Percentiles rank a stretch among this genome's conserved stretches.
Conservation (phyloP, 2,797 vertebrate genomes). For the Lemur catta region DNA sequence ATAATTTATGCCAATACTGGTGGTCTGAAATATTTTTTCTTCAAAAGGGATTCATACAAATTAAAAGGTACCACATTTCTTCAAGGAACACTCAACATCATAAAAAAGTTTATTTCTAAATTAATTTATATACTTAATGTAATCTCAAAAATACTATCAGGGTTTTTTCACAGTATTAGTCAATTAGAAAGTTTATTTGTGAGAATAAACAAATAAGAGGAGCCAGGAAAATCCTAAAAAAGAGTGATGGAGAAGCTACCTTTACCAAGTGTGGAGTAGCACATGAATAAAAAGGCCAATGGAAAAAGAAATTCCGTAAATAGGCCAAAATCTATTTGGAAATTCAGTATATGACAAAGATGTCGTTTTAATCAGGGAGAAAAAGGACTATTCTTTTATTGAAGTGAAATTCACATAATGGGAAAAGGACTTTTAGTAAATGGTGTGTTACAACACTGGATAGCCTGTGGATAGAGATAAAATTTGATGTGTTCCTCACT, state of each 20-base stretch:
- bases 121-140: slow-evolving; percentile 39
- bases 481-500: slow-evolving; percentile 26
- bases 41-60: slow-evolving; percentile 27
- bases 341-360: not conserved
- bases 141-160: not conserved
- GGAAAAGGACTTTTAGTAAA: not conserved
- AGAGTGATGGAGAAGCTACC: not conserved
- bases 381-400: not conserved
- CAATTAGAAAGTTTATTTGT: not conserved
- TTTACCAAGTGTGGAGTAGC: not conserved
- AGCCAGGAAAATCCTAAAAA: slow-evolving; percentile 27
- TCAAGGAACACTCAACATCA: not conserved
- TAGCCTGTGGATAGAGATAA: slow-evolving; percentile 7
- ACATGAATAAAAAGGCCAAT: not conserved
- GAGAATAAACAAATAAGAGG: slow-evolving; percentile 35
- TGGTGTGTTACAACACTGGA: not conserved
- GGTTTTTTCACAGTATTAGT: too few species aligned
- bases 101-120: slow-evolving; percentile 9
- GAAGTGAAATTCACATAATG: not conserved
- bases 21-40: too few species aligned
- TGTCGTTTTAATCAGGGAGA: not conserved
- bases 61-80: not conserved
- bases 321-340: not conserved
- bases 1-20: too few species aligned
- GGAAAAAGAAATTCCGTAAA: slow-evolving; percentile 12